Evolutionary conservation across 1,140 invertebrate species (phyloP).

Genomic region (Mya arenaria): DNA sequence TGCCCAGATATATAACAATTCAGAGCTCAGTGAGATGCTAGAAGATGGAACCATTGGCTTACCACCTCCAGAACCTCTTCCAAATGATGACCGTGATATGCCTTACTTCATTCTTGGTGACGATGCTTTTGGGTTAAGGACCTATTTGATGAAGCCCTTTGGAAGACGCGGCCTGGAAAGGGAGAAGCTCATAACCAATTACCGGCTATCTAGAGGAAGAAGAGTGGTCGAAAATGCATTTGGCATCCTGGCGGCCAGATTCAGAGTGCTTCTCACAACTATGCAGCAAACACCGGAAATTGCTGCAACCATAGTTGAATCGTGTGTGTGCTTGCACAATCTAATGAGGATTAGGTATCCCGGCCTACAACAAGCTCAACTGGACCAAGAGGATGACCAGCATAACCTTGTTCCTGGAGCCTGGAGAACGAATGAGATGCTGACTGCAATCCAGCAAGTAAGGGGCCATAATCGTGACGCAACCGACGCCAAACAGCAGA

Average conservation of each 20-base stretch:
- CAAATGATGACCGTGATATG: conserved; percentile 30
- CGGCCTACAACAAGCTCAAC: background rate
- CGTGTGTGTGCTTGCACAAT: conserved; percentile 47
- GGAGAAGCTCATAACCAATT: conserved; percentile 79
- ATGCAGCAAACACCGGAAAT: too few relatives aligned
- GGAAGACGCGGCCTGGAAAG: conserved; percentile 67
- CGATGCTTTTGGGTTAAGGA: conserved; percentile 67
- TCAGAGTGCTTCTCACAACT: too few relatives aligned
- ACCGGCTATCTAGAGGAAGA: conserved; percentile 76
- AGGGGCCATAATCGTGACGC: too few relatives aligned
- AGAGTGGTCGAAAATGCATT: conserved; percentile 77
- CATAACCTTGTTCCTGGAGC: conserved; percentile 29
- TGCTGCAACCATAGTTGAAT: conserved; percentile 8
- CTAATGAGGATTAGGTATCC: conserved; percentile 16
- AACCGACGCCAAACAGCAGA: too few relatives aligned
- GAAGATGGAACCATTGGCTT: conserved; percentile 50
- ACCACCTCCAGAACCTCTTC: conserved; percentile 57
- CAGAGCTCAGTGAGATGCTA: conserved; percentile 38
- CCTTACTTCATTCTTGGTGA: conserved; percentile 67
- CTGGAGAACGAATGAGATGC: conserved; percentile 20
- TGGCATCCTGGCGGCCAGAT: conserved; percentile 62
- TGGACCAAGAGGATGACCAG: conserved; percentile 26
- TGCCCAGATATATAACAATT: conserved; percentile 21
- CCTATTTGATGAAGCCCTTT: conserved; percentile 68
- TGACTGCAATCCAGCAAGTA: too few relatives aligned